phyloP scores from a whole-genome alignment of 2,888 invertebrate species.

The Carcina quercana region DNA sequence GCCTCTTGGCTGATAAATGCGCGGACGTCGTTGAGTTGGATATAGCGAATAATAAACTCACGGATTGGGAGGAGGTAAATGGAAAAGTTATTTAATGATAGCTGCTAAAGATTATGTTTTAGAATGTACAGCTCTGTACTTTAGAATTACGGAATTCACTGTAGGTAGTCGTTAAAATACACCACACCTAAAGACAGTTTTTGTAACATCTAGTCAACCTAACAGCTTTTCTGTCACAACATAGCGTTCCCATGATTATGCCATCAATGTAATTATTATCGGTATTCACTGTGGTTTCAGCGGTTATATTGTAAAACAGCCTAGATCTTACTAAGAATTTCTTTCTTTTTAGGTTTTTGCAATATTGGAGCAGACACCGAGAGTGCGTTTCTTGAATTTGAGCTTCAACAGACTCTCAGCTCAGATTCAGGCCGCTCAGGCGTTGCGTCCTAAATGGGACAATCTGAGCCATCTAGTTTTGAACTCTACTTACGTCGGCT shows the following conservation, averaged over 20 bases:
- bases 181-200: too few relatives aligned
- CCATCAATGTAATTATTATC: constrained; percentile 28
- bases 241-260: constrained; percentile 26
- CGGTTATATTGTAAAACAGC: constrained; percentile 6
- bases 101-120: too few relatives aligned
- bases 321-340: constrained; percentile 3
- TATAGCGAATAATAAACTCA: constrained; percentile 92
- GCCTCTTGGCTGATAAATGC: constrained; percentile 86
- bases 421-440: constrained; percentile 76
- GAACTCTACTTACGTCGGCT: constrained; percentile 90
- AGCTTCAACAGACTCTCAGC: constrained; percentile 90
- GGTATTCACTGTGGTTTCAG: constrained; percentile 4
- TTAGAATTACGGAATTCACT: too few relatives aligned
- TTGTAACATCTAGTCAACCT: not conserved
- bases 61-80: constrained; percentile 92
- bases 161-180: too few relatives aligned
- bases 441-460: constrained; percentile 66
- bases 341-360: constrained; percentile 79
- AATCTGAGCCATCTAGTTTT: constrained; percentile 85
- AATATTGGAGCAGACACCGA: constrained; percentile 90
- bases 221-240: constrained; percentile 1
- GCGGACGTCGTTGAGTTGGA: constrained; percentile 95
- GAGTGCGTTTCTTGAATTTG: constrained; percentile 91
- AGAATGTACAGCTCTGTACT: too few relatives aligned
- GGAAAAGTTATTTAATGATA: too few relatives aligned